A percentile compares a stretch with the other conserved stretches of the same genome.
phyloP scores from a whole-genome alignment of 2,113 vertebrate species.

The Columba janthina region DNA sequence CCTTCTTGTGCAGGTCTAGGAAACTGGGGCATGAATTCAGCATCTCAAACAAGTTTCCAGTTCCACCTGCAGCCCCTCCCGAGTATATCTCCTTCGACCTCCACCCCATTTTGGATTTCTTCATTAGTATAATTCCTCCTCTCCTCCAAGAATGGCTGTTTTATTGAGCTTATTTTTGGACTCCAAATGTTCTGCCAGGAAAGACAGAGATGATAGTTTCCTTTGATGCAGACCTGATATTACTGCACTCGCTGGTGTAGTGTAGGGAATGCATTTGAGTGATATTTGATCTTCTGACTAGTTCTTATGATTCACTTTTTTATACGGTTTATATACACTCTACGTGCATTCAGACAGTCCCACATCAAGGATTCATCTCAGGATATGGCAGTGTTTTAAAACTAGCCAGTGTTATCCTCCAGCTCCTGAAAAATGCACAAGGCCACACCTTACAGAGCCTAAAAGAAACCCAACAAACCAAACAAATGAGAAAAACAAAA shows the following conservation, averaged over 20 bases:
- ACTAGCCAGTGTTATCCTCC: neutral
- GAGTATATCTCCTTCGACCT: neutral
- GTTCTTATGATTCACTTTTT: neutral
- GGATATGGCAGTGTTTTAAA: neutral
- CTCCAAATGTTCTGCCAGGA: neutral
- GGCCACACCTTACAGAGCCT: neutral
- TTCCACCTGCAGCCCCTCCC: neutral
- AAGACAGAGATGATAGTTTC: neutral
- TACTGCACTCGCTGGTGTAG: neutral
- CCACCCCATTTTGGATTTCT: neutral
- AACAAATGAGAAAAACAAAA: neutral
- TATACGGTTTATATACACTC: neutral
- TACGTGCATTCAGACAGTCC: rapidly evolving
- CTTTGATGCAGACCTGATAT: neutral
- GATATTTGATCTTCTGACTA: neutral
- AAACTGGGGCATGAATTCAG: neutral
- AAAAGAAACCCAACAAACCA: neutral
- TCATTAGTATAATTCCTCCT: neutral
- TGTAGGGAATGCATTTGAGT: neutral
- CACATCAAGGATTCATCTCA: neutral
- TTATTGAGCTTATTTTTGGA: neutral
- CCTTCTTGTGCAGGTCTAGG: neutral
- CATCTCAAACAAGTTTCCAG: neutral
- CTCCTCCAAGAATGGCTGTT: neutral
- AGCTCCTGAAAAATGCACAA: neutral